Evolutionary conservation across 2,797 vertebrate genomes (phyloP).

Genomic region (Cirrhinus mrigala): DNA sequence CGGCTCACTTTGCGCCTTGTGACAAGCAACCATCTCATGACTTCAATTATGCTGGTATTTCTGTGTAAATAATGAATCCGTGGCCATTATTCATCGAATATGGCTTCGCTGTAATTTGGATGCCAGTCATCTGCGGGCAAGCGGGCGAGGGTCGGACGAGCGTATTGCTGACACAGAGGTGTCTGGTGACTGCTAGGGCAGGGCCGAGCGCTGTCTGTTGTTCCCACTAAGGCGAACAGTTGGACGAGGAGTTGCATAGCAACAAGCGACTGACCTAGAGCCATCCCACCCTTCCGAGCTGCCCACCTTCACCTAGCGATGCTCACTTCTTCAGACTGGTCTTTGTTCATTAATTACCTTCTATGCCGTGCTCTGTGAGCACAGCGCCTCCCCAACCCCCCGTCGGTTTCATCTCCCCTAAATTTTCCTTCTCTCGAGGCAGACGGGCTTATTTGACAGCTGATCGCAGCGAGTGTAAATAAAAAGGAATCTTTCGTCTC

Average conservation of each 20-base stretch:
- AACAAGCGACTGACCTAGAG: conserved; percentile 82
- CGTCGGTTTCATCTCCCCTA: conserved; percentile 6
- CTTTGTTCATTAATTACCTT: conserved; percentile 66
- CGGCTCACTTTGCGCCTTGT: conserved; percentile 57
- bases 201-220: conserved; percentile 68
- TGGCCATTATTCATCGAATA: conserved; percentile 56
- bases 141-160: conserved; percentile 53
- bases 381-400: conserved; percentile 29
- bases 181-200: conserved; percentile 66
- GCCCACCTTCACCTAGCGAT: conserved; percentile 65
- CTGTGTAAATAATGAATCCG: conserved; percentile 64
- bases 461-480: conserved; percentile 52
- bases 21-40: conserved; percentile 64
- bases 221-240: conserved; percentile 55
- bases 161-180: conserved; percentile 60
- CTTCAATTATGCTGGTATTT: conserved; percentile 62
- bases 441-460: conserved; percentile 55
- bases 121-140: conserved; percentile 62
- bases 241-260: conserved; percentile 82
- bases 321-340: conserved; percentile 60
- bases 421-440: conserved; percentile 25
- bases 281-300: conserved; percentile 71
- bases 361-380: conserved; percentile 44
- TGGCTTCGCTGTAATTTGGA: conserved; percentile 63
- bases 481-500: conserved; percentile 54